Conservation (phyloP, 2,797 vertebrate genomes). For the Takifugu ocellatus region DNA sequence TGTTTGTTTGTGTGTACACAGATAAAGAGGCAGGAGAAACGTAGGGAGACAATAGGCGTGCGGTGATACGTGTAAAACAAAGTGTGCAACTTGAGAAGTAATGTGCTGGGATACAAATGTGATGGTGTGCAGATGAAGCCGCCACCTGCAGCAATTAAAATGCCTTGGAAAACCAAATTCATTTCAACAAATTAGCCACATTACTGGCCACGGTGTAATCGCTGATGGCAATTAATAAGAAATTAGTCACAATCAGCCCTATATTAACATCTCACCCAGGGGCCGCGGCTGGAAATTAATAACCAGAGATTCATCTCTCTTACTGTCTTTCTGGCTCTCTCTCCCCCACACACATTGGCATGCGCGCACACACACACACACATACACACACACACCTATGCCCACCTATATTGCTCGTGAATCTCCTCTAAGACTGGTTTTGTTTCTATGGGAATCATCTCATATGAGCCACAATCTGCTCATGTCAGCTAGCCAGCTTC, state of each 20-base stretch:
- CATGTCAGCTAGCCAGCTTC: conserved; percentile 76
- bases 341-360: conserved; percentile 18
- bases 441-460: conserved; percentile 67
- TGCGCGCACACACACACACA: conserved; percentile 22
- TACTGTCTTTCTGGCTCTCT: conserved; percentile 63
- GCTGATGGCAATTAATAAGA: conserved; percentile 82
- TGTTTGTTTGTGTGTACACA: conserved; percentile 33
- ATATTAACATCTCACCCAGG: conserved; percentile 77
- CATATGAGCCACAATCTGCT: conserved; percentile 78
- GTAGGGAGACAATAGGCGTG: conserved; percentile 8
- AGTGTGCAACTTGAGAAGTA: conserved; percentile 44
- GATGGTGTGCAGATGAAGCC: conserved; percentile 30
- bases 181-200: conserved; percentile 78
- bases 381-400: conserved; percentile 57
- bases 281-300: conserved; percentile 77
- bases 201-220: conserved; percentile 78
- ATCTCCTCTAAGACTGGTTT: conserved; percentile 66
- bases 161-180: conserved; percentile 73
- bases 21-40: conserved; percentile 22
- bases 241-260: conserved; percentile 79
- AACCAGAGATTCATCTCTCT: conserved; percentile 74
- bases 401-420: conserved; percentile 70
- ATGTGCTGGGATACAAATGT: conserved; percentile 53
- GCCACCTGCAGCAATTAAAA: conserved; percentile 79
- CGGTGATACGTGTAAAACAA: conserved; percentile 12